Base-by-base conservation (phyloP, 2,113 vertebrate species). In the Piliocolobus tephrosceles region DNA sequence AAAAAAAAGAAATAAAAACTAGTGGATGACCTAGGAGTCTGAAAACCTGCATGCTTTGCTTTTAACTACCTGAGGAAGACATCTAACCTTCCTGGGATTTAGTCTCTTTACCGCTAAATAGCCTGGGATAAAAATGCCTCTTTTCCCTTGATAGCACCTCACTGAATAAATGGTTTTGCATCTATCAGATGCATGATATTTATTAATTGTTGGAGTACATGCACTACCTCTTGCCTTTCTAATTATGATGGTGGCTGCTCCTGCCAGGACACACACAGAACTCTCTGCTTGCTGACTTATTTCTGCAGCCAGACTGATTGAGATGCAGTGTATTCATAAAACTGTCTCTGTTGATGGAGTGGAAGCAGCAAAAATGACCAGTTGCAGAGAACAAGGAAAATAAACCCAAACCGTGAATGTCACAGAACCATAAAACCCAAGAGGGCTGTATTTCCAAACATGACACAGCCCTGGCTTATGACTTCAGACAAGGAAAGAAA, bases 281-380 rank as follows among this genome's bases (percentile, higher is more conserved):
- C 20, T 58, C 47, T 20, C n/a, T 18, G 66, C 43, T n/a, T 43
- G 16, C 64, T 78, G 68, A 79, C 84, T 87, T 72, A n/a, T 72
- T 61, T 85, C 27, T 50, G n/a, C 66, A 92, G 89, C 61, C 55
- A 92, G 45, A 55, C 23, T 5, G 90, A 92, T 35, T 0, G n/a
- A 90, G 94, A 90, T 35, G 30, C 22, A 57, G 80, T 16, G 1
- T 75, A 58, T 86, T 94, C 95, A 94, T 95, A 94, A 97, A 97
- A 70, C 82, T 75, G 73, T 80, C 84, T 88, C 16, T 35, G 43
- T 3, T 80, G 96, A 97, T 88, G 47, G 55, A 96, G 83, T 55
- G 64, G n/a, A 66, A 80, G 78, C 40, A 78, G 66, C 50, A 50
- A 73, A 93, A 95, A 64, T 0, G 2, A 81, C 92, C 97, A 84